Base-by-base conservation (phyloP, 2,797 vertebrate species). In the Cheirogaleus major region DNA sequence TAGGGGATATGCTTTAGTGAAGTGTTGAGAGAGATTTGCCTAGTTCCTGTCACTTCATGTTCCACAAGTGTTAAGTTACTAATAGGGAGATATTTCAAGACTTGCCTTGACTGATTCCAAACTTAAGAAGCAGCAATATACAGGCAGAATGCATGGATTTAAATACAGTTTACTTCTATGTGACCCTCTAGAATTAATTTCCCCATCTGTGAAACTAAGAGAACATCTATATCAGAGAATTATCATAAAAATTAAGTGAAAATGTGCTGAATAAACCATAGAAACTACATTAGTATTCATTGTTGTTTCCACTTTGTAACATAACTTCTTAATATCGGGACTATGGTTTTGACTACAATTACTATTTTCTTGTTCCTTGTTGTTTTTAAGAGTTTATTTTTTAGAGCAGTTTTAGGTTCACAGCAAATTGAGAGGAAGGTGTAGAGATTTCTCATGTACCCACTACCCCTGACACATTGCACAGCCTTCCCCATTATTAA, bases 21-120 rank as follows among this genome's bases (percentile, higher is more conserved):
- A 90, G 13, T 61, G 48, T 0, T 75, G 13, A 52, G 57, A 86
- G 87, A 93, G 65, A 73, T 55, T 25, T 85, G 75, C 65, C 30
- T 87, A 43, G 70, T 73, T 88, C 65, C 76, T 78, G 41, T 63
- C 69, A 83, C 35, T 96, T 7, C 57, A 52, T 50, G 25, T 57
- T 61, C 45, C 78, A 94, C 41, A 82, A 73, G 45, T 92, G 15
- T 79, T 91, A 79, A 67, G 75, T 93, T 94, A 63, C 12, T 89
- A 88, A 61, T 35, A 6, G 20, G 8, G 83, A 73, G 50, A 59
- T 93, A 78, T 69, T 82, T 82, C 63, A 63, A 82, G 48, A 78
- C 43, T 69, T 91, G 35, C 59, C 35, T 85, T 79, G 67, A 83
- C 25, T 45, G 30, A 76, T 88, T 86, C 14, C 69, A 82, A 23